Percentiles rank a stretch among this genome's conserved stretches.
phyloP scores from a whole-genome alignment of 1,140 invertebrate genomes.

The Melipona quadrifasciata region DNA sequence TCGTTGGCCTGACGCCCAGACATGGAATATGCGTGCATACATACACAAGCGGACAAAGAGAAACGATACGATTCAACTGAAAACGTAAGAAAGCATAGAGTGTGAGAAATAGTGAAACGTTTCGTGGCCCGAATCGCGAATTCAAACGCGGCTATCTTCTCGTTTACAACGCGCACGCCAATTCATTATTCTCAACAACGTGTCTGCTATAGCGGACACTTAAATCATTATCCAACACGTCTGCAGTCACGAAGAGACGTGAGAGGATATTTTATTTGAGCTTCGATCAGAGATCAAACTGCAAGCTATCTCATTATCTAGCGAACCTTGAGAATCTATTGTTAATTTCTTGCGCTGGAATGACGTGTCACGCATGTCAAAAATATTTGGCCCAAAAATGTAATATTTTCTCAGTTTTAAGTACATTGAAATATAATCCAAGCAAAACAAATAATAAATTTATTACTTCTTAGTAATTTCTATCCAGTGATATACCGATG shows the following conservation, averaged over 20 bases:
- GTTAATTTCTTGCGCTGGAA: not conserved
- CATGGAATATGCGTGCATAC: slow-evolving; percentile 7
- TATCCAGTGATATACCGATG: no score
- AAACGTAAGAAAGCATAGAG: slow-evolving; percentile 3
- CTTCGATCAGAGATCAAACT: not conserved
- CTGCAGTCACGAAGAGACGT: slow-evolving; percentile 17
- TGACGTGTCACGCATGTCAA: no score
- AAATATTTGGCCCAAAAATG: no score
- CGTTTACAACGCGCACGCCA: slow-evolving; percentile 5
- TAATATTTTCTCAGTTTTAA: no score
- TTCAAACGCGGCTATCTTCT: slow-evolving; percentile 39
- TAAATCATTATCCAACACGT: slow-evolving; percentile 46
- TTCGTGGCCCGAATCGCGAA: not conserved
- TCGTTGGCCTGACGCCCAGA: slow-evolving; percentile 43
- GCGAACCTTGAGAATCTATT: not conserved
- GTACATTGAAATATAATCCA: no score
- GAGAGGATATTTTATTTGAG: slow-evolving; percentile 27
- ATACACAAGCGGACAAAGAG: not conserved
- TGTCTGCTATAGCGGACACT: slow-evolving; percentile 20
- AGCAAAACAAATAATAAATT: no score
- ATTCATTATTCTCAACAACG: slow-evolving; percentile 31
- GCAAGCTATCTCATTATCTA: not conserved
- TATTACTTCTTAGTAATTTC: no score
- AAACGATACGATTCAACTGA: slow-evolving; percentile 6
- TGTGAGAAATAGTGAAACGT: slow-evolving; percentile 17